These are phyloP conservation scores for Drosophila triauraria DNA, from an alignment of 1,140 invertebrate genomes.

Conservation along the genomic window DNA sequence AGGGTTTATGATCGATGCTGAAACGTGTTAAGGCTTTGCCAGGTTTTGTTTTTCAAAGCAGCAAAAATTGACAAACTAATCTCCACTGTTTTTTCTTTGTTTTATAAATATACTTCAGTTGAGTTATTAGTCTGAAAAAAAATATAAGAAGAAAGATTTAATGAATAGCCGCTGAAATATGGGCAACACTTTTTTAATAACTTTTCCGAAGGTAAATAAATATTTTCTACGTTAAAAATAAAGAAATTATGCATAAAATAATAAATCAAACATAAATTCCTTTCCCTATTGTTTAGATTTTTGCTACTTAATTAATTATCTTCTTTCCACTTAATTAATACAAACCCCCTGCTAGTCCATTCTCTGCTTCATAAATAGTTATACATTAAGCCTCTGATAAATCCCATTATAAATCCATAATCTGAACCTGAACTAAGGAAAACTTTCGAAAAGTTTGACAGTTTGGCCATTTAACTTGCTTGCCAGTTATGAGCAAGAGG, in stretches of 20 bases:
- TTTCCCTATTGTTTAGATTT: too few relatives aligned
- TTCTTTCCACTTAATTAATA: too few relatives aligned
- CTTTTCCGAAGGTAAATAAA: too few relatives aligned
- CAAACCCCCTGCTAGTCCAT: too few relatives aligned
- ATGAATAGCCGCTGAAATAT: not conserved
- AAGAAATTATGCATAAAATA: too few relatives aligned
- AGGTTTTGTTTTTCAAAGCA: not conserved
- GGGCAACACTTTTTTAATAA: too few relatives aligned
- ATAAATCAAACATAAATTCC: too few relatives aligned
- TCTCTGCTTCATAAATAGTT: not conserved
- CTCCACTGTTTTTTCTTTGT: not conserved
- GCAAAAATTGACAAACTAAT: not conserved
- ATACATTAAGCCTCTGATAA: not conserved
- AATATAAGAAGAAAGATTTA: too few relatives aligned
- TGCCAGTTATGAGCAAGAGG: not conserved
- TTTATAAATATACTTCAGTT: too few relatives aligned
- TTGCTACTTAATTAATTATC: too few relatives aligned
- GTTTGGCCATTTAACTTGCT: slow-evolving; percentile 12
- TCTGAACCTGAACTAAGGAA: not conserved
- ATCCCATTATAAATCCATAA: not conserved
- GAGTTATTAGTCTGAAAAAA: not conserved
- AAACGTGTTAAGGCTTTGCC: not conserved
- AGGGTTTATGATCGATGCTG: slow-evolving; percentile 8
- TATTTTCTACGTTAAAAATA: too few relatives aligned
- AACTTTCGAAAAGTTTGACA: slow-evolving; percentile 28